Percentiles rank a stretch among this genome's conserved stretches.
Evolutionary conservation across 2,113 vertebrate species (phyloP).

Genomic region (Dermatemys mawii): DNA sequence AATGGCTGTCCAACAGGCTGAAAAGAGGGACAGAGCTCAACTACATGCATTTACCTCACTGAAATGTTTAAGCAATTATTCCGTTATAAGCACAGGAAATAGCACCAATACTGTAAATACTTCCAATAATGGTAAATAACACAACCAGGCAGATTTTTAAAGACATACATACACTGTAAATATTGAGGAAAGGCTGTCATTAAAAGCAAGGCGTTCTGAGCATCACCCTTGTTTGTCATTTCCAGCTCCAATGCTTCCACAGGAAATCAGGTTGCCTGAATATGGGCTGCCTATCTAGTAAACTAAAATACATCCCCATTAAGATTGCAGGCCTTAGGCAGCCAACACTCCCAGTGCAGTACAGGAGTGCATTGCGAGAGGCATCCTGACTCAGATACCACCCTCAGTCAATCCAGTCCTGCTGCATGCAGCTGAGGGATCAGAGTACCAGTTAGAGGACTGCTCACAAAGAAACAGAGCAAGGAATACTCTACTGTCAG

Average conservation of each 20-base stretch:
- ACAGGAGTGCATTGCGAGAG: not conserved
- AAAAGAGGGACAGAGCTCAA: not conserved
- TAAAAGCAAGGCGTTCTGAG: not conserved
- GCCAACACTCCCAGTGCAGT: not conserved
- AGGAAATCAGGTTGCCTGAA: not conserved
- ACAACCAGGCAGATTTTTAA: not conserved
- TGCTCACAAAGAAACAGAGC: not conserved
- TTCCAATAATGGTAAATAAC: not conserved
- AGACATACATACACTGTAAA: not conserved
- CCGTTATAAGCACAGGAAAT: not conserved
- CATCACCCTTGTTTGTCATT: not conserved
- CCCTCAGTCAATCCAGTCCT: not conserved
- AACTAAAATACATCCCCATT: not conserved
- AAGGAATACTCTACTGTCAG: not conserved
- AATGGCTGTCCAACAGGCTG: accelerated
- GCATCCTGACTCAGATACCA: not conserved
- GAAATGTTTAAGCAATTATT: not conserved
- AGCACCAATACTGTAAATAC: not conserved
- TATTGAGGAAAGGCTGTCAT: not conserved
- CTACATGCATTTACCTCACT: not conserved
- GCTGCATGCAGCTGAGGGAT: not conserved
- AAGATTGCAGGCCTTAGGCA: not conserved
- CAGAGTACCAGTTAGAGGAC: not conserved
- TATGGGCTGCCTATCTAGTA: not conserved
- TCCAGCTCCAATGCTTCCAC: not conserved